phyloP scores from a whole-genome alignment of 2,113 vertebrate genomes.

The Trochalopteron elliotii region DNA sequence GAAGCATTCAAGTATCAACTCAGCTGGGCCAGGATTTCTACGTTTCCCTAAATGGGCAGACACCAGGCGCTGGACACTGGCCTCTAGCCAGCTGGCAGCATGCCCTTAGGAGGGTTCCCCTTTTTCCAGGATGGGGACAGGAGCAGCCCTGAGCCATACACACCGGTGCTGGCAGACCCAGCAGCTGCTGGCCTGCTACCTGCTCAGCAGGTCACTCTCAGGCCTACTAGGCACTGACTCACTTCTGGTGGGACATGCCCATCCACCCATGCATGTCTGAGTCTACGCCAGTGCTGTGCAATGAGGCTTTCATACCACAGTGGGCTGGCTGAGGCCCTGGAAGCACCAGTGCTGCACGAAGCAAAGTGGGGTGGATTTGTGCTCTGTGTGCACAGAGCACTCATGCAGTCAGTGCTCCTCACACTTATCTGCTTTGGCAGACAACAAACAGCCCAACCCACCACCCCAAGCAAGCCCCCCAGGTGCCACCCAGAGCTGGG shows the following conservation, averaged over 20 bases:
- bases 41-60: not conserved
- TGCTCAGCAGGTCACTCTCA: not conserved
- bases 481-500: not conserved
- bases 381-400: not conserved
- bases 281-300: accelerated
- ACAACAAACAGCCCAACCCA: not conserved
- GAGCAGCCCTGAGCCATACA: not conserved
- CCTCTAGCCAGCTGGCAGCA: not conserved
- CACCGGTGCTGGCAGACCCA: not conserved
- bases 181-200: not conserved
- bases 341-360: not conserved
- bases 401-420: not conserved
- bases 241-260: not conserved
- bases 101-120: not conserved
- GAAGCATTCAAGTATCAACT: not conserved
- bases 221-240: not conserved
- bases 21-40: not conserved
- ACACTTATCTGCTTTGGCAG: not conserved
- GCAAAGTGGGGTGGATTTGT: not conserved
- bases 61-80: not conserved
- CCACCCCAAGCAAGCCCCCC: accelerated
- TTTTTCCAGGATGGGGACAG: not conserved
- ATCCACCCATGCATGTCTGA: not conserved
- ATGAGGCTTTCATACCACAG: accelerated
- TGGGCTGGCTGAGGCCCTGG: not conserved